Base-by-base conservation (phyloP, 2,888 invertebrate genomes). In the Bombylius discolor region DNA sequence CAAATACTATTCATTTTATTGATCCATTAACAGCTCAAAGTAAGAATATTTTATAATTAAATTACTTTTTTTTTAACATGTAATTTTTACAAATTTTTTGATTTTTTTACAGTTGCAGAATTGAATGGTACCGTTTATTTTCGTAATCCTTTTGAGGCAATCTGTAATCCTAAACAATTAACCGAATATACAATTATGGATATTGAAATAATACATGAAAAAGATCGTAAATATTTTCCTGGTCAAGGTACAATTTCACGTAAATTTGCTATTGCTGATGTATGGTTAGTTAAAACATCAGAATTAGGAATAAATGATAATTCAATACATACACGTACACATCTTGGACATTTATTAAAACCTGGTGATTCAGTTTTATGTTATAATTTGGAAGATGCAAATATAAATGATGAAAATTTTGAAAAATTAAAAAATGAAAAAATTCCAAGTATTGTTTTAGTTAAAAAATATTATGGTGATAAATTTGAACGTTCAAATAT, bases 151-250 rank as follows among this genome's bases (percentile, higher is more conserved):
- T 98, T 98, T 70, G 81, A 82, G 54, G 81, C 87, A 34, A 84
- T 99, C 59, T 94, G 92, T 67, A 87, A 89, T 68, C 90, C 93
- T 0, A 94, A 91, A 69, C 92, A 95, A 67, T 74, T 98, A 59
- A 83, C 85, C 1, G 92, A 97, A 70, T 99, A 89, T 69, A 82
- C 91, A 65, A 91, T 99, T 1, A 93, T 99, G 89, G 91, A 99
- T 68, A 83, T 93, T 57, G 97, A 97, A 54, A 58, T 71, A 4
- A 69, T 75, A 9, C 59, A 63, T 56, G 68, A 74, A 11, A 79
- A 87, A 72, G 87, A 93, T 64, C 82, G 83, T 63, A 85, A 83
- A 68, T 74, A 78, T 53, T 91, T 90, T 69, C 89, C 90, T 1
- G 96, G 95, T 0, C 93, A 93, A 77, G 94, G 95, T 4, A 78